These are phyloP conservation scores for Gymnorhina tibicen DNA, from an alignment of 2,113 vertebrate species.

Conservation along the genomic window DNA sequence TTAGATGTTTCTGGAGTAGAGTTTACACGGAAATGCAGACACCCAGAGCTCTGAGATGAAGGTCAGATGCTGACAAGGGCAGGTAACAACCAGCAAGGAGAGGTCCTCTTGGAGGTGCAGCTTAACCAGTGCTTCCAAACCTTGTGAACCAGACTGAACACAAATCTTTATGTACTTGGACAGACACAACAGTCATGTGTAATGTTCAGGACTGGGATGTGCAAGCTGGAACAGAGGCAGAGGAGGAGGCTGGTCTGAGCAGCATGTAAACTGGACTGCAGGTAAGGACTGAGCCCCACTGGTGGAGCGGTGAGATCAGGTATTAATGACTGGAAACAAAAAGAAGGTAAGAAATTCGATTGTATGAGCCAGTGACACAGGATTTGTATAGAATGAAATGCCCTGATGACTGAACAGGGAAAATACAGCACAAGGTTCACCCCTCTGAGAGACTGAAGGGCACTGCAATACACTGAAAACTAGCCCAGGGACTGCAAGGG, in stretches of 20 bases:
- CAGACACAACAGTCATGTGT: not conserved
- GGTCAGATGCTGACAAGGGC: not conserved
- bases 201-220: fast-evolving
- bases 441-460: not conserved
- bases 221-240: not conserved
- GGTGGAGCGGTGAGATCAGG: not conserved
- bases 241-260: not conserved
- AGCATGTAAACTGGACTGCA: not conserved
- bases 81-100: not conserved
- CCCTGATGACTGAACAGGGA: not conserved
- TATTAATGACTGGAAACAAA: not conserved
- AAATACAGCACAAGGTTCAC: not conserved
- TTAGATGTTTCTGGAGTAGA: not conserved
- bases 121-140: not conserved
- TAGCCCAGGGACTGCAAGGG: not conserved
- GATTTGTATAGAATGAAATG: not conserved
- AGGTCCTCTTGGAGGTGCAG: not conserved
- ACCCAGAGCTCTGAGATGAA: not conserved
- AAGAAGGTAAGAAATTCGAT: not conserved
- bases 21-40: not conserved
- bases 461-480: not conserved
- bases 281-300: not conserved
- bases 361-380: not conserved
- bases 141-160: not conserved
- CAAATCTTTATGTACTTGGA: not conserved